phyloP scores from a whole-genome alignment of 37 sponge, comb jelly and placozoan species.

The Diacarnus erythraeanus region DNA sequence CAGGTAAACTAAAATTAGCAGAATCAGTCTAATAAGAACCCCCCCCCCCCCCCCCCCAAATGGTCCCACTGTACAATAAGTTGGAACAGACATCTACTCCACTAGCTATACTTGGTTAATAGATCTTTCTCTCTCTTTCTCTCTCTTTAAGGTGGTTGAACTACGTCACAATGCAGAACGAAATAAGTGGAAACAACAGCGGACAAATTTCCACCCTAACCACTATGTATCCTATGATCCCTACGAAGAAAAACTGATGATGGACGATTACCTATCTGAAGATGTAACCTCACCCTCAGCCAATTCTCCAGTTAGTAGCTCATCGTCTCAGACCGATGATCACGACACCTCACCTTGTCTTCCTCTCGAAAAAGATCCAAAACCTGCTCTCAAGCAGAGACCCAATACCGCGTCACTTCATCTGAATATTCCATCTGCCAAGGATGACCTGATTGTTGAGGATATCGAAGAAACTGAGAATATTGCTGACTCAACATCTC shows the following conservation, averaged over 20 bases:
- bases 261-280: neutral
- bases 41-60: too few relatives aligned
- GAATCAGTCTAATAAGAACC: too few relatives aligned
- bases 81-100: too few relatives aligned
- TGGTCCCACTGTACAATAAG: too few relatives aligned
- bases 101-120: too few relatives aligned
- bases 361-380: neutral
- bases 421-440: neutral
- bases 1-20: too few relatives aligned
- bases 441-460: neutral
- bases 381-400: neutral
- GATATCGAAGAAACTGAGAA: neutral
- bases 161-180: conserved; percentile 44
- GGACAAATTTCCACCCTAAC: conserved; percentile 7
- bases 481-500: neutral
- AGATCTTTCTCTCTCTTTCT: too few relatives aligned
- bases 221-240: neutral
- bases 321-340: neutral
- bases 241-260: neutral
- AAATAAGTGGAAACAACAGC: conserved; percentile 43
- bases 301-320: neutral
- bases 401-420: neutral
- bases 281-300: neutral
- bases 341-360: neutral
- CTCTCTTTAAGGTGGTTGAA: conserved; percentile 37